Base-by-base conservation (phyloP, 92 coral and sea anemone species). In the Hydrozoanthus gracilis region DNA sequence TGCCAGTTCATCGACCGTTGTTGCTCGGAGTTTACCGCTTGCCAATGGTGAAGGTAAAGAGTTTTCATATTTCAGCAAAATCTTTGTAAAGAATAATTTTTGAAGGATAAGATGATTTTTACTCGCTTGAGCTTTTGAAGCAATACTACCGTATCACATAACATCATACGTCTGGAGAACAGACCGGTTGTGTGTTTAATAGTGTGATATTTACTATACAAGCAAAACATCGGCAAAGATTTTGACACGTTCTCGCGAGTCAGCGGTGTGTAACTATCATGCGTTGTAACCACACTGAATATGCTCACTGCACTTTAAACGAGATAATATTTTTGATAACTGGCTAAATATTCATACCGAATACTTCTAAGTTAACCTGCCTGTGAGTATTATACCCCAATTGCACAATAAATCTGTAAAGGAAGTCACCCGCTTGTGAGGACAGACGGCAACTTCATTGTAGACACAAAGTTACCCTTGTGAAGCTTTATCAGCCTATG, bases 21-120 rank as follows among this genome's bases (percentile, higher is more conserved):
- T 54, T 16, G 11, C 78, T 14, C 78, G 78, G 45, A 54, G 78
- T 47, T 44, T 47, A 73, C 78, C 78, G 47, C 78, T 73, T 9
- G 44, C 78, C 78, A 47, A 44, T 73, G 78, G 78, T 73, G 78
- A 73, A 73, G 78, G 78, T 73, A 17, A 73, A 44, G 50, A 3
- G 47, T 73, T 14, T 6, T 13, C 27, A 44, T 13, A 73, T 17
- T n/a, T 46, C 77, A 15, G 20, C 3, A 62, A 62, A 12, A 62
- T 11, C n/a, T 62, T 62, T 62, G 17, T 62, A 5, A 20, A 62
- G 68, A 8, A 20, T 62, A 20, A 14, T 11, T 20, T 62, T 20
- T 4, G 16, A 27, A 27, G 39, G 39, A 27, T 27, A 27, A 62
- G 68, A 16, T 62, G 17, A 6, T 62, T 14, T 14, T 62, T 3